phyloP scores from a whole-genome alignment of 2,113 vertebrate genomes.

The Sylvia atricapilla region DNA sequence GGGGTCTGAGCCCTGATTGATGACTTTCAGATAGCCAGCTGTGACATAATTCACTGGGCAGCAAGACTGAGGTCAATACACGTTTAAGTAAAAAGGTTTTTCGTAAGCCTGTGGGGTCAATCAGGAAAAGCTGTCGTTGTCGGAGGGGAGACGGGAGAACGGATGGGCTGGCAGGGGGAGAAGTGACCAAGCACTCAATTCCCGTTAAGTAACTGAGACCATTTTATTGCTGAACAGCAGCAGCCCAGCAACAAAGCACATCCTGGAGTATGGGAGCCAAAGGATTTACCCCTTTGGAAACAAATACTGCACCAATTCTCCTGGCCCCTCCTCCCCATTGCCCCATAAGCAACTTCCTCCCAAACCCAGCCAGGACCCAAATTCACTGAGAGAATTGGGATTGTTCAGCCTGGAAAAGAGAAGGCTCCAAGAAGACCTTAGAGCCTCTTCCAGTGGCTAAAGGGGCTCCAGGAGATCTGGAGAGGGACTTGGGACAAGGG shows the following conservation, averaged over 20 bases:
- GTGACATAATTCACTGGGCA: slow-evolving; percentile 71
- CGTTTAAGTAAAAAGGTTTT: slow-evolving; percentile 79
- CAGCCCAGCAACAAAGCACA: background rate
- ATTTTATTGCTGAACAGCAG: slow-evolving; percentile 44
- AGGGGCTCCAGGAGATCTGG: background rate
- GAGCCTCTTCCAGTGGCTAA: background rate
- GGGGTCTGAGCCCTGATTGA: slow-evolving; percentile 62
- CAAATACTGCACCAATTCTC: background rate
- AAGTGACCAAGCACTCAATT: slow-evolving; percentile 21
- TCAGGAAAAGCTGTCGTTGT: slow-evolving; percentile 49
- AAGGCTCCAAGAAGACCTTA: background rate
- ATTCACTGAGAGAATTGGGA: background rate
- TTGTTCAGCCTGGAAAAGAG: background rate
- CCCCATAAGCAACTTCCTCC: background rate
- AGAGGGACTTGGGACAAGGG: background rate
- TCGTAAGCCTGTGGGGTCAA: slow-evolving; percentile 60
- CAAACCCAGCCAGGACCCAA: background rate
- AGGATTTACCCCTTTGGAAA: background rate
- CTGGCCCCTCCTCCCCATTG: background rate
- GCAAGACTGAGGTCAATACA: slow-evolving; percentile 73
- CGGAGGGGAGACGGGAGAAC: background rate
- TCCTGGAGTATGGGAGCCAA: background rate
- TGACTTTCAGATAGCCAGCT: slow-evolving; percentile 59
- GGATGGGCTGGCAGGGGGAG: background rate
- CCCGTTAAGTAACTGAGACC: slow-evolving; percentile 42